Percentiles rank a stretch among this genome's conserved stretches.
phyloP scores from a whole-genome alignment of 2,113 vertebrate genomes.

The Acanthochromis polyacanthus region DNA sequence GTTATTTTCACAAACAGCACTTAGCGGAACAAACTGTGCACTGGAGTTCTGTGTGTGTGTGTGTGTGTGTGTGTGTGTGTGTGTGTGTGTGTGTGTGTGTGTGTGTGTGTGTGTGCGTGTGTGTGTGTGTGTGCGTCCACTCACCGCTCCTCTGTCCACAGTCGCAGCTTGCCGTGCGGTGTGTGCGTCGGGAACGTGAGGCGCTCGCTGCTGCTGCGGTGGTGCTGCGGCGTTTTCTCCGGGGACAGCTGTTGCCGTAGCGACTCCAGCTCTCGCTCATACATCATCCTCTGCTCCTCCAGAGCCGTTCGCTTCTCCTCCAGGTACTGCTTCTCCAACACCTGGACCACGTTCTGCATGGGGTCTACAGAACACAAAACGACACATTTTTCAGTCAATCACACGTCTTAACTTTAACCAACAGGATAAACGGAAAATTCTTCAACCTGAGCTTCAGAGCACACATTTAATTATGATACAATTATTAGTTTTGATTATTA shows the following conservation, averaged over 20 bases:
- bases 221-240: conserved; percentile 87
- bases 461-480: neutral
- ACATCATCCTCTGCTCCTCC: conserved; percentile 97
- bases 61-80: neutral
- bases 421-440: no score
- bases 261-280: conserved; percentile 93
- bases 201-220: conserved; percentile 86
- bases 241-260: conserved; percentile 96
- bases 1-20: neutral
- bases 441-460: neutral
- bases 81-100: neutral
- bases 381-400: neutral
- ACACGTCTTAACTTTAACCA: neutral
- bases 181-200: conserved; percentile 88
- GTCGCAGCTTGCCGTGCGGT: conserved; percentile 89
- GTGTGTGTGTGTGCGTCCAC: conserved; percentile 7
- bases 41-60: neutral
- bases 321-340: conserved; percentile 96
- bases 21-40: no score
- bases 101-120: neutral
- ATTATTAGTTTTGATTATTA: no score
- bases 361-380: conserved; percentile 85
- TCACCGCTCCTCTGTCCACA: conserved; percentile 97
- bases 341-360: conserved; percentile 95
- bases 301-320: conserved; percentile 95